Conservation (phyloP, 2,888 invertebrate genomes). For the Hyposoter didymator region DNA sequence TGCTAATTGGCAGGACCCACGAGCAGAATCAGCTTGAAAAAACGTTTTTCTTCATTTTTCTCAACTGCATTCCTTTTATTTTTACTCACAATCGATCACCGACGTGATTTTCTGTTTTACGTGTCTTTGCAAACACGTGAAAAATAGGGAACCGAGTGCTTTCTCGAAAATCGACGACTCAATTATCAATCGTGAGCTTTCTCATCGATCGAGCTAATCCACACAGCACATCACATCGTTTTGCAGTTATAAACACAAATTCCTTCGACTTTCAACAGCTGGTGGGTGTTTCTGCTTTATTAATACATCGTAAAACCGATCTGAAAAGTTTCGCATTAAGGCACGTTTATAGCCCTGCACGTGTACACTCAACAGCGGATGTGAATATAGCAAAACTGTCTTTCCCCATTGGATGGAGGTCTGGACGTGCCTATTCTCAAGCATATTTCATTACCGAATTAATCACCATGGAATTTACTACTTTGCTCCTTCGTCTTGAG, state of each 20-base stretch:
- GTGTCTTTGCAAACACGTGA: background rate
- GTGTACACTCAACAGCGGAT: slow-evolving; percentile 64
- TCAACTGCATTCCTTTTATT: background rate
- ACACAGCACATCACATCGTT: slow-evolving; percentile 39
- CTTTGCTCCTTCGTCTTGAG: background rate
- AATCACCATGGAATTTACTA: slow-evolving; percentile 1
- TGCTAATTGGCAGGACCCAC: background rate
- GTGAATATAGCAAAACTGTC: slow-evolving; percentile 60
- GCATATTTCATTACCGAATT: slow-evolving; percentile 45
- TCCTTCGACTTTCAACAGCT: slow-evolving; percentile 52
- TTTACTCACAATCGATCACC: background rate
- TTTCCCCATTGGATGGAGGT: slow-evolving; percentile 20
- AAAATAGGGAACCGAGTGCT: background rate
- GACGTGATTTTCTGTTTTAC: background rate
- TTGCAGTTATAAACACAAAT: slow-evolving; percentile 49
- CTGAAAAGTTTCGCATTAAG: slow-evolving; percentile 63
- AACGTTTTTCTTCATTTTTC: background rate
- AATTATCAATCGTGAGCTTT: slow-evolving; percentile 22
- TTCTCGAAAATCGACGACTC: background rate
- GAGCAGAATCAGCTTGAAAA: background rate
- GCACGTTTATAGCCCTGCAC: slow-evolving; percentile 61
- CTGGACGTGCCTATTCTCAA: slow-evolving; percentile 26
- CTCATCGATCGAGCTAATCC: slow-evolving; percentile 54
- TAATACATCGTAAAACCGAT: slow-evolving; percentile 68
- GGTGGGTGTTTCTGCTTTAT: slow-evolving; percentile 60